Percentiles rank a stretch among this genome's conserved stretches.
These are phyloP conservation scores for Clinocottus analis DNA, from an alignment of 2,113 vertebrate genomes.

Conservation along the genomic window DNA sequence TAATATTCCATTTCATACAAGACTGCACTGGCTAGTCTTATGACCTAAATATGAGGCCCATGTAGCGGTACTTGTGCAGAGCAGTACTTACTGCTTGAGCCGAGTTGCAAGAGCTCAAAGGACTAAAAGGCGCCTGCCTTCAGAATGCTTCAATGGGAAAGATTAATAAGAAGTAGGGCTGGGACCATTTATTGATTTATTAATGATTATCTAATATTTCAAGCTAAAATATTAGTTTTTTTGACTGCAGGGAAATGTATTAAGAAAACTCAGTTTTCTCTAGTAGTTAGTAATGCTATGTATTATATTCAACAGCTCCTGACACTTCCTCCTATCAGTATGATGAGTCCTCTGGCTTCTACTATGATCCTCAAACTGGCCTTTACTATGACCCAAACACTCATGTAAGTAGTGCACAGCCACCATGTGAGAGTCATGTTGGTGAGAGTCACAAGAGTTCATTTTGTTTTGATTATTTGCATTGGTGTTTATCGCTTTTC, in stretches of 20 bases:
- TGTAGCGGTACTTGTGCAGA: neutral
- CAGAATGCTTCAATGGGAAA: neutral
- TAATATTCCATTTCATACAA: neutral
- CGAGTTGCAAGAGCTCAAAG: too few relatives aligned
- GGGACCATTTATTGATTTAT: neutral
- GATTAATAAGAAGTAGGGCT: neutral
- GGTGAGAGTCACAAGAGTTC: neutral
- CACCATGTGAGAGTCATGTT: neutral
- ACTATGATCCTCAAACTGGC: conserved; percentile 94
- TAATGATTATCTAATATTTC: neutral
- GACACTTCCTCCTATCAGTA: conserved; percentile 97
- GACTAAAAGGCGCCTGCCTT: neutral
- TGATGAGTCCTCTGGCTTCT: conserved; percentile 97
- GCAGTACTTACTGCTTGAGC: neutral
- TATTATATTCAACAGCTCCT: conserved; percentile 83
- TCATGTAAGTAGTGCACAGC: conserved; percentile 84
- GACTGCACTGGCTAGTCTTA: neutral
- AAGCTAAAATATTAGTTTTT: neutral
- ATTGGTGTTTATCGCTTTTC: conserved; percentile 17
- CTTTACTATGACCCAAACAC: conserved; percentile 97
- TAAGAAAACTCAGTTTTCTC: neutral
- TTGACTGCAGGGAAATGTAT: neutral
- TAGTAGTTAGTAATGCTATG: neutral
- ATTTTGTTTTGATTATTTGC: neutral
- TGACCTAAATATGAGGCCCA: neutral